These are phyloP conservation scores for Phalacrocorax pelagicus DNA, from an alignment of 2,113 vertebrate genomes.

Conservation along the genomic window DNA sequence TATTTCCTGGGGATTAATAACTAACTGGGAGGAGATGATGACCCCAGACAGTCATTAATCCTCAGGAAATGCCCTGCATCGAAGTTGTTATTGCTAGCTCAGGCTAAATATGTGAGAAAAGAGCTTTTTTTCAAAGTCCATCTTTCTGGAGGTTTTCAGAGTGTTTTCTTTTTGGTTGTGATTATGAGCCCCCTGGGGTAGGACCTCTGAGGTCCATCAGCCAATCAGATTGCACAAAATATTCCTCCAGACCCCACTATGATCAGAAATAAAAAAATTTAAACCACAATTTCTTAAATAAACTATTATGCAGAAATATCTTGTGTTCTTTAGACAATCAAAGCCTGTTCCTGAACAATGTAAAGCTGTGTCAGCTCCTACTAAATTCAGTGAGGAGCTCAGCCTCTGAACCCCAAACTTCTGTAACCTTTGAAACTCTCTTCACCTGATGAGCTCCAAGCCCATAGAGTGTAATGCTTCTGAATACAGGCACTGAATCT, in stretches of 20 bases:
- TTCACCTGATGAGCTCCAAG: fast-evolving
- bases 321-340: background rate
- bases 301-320: background rate
- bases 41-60: conserved; percentile 80
- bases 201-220: background rate
- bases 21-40: conserved; percentile 76
- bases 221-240: background rate
- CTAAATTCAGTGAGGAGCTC: background rate
- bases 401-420: background rate
- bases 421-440: background rate
- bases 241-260: background rate
- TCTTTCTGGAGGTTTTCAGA: background rate
- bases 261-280: background rate
- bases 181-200: background rate
- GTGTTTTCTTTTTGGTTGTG: conserved; percentile 11
- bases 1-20: conserved; percentile 82
- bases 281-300: background rate
- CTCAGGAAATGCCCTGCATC: conserved; percentile 77
- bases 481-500: background rate
- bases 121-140: background rate
- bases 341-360: background rate
- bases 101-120: conserved; percentile 61
- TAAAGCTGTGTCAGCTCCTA: background rate
- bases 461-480: background rate
- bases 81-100: conserved; percentile 73